These are phyloP conservation scores for Drosophila rufa DNA, from an alignment of 1,140 invertebrate species.

Conservation along the genomic window DNA sequence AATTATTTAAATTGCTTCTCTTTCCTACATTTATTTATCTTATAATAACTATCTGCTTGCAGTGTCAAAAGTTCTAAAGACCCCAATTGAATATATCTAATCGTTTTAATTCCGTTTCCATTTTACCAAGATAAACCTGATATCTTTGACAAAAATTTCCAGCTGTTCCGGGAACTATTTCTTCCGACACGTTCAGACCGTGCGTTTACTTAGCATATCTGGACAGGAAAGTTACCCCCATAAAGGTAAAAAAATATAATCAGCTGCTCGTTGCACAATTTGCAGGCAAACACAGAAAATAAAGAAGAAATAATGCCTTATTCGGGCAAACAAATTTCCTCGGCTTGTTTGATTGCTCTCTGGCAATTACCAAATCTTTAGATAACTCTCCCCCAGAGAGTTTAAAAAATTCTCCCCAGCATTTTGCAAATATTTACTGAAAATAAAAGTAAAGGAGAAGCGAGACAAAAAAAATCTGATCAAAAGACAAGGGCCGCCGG, in stretches of 20 bases:
- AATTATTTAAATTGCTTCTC: background rate
- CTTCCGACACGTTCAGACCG: constrained; percentile 24
- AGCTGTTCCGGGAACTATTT: constrained; percentile 63
- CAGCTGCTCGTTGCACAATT: constrained; percentile 69
- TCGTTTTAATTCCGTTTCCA: constrained; percentile 3
- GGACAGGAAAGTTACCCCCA: constrained; percentile 16
- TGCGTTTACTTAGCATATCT: constrained; percentile 47
- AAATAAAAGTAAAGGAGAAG: constrained; percentile 20
- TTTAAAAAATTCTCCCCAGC: constrained; percentile 55
- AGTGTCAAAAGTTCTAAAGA: background rate
- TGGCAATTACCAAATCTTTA: constrained; percentile 56
- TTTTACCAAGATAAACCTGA: constrained; percentile 9
- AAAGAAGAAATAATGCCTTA: constrained; percentile 5
- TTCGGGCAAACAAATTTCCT: constrained; percentile 36
- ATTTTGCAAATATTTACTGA: constrained; percentile 72
- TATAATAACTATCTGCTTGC: background rate
- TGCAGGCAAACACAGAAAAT: constrained; percentile 57
- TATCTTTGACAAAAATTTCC: constrained; percentile 26
- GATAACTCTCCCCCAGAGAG: constrained; percentile 59
- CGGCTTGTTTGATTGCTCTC: constrained; percentile 17
- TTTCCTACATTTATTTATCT: background rate
- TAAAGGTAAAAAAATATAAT: constrained; percentile 29
- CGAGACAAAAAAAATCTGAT: constrained; percentile 38
- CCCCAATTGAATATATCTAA: background rate
- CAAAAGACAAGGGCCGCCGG: constrained; percentile 60